Base-by-base conservation (phyloP, 2,113 vertebrate species). In the Heterotis niloticus region DNA sequence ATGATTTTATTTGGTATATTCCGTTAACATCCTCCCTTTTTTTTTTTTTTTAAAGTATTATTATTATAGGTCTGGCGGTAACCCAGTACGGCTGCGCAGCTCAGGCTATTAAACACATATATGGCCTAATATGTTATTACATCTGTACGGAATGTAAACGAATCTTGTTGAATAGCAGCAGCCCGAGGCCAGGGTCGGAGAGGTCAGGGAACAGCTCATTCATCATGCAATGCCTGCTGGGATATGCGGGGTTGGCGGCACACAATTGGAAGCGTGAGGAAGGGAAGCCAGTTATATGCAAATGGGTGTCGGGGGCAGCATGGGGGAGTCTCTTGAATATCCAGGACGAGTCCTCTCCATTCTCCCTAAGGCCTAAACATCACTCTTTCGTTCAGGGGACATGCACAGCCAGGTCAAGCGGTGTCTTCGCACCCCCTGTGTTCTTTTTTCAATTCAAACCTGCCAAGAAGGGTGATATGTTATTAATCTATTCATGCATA, bases 181-280 rank as follows among this genome's bases (percentile, higher is more conserved):
- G 67, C 78, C 59, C 4, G 11, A 23, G 69, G 78, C 67, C 7
- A 23, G 4, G 34, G 29, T 29, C 14, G 44, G 29, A 16, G n/a
- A 70, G 68, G 77, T 28, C 77, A 24, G 1, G 17, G 9, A 29
- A 34, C 13, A 11, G 0, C 57, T 18, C 59, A 60, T 72, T 64
- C 29, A 64, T 79, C 68, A 64, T 79, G 34, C 60, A 62, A 28
- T n/a, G 78, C 67, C 68, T 72, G 56, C 68, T 72, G 68, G 78
- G 57, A 71, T 79, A 64, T 2, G 34, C 23, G 23, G 76, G 44
- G 60, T 51, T n/a, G 29, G 62, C 26, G 13, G 13, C n/a, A 67
- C 34, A 51, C 34, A 67, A 77, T 54, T n/a, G 34, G 20, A 24
- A 51, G 72, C 10, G 24, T 13, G 23, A 24, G 12, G 13, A 34